Conservation (phyloP, 2,797 vertebrate species). For the Alca torda region DNA sequence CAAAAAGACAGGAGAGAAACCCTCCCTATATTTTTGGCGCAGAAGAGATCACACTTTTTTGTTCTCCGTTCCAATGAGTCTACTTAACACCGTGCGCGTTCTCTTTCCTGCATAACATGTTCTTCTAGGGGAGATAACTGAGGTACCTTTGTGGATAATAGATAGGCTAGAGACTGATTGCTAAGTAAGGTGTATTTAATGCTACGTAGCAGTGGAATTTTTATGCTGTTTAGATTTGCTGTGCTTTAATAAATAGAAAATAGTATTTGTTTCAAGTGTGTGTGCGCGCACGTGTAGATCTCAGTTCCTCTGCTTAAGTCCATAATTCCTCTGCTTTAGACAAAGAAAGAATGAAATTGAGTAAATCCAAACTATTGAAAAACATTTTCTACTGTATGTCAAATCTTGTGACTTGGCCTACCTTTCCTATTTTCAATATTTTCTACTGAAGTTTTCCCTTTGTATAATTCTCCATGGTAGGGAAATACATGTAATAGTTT, state of each 20-base stretch:
- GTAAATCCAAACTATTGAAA: neutral
- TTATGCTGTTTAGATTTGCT: neutral
- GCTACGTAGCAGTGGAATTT: neutral
- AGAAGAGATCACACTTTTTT: neutral
- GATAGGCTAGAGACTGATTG: neutral
- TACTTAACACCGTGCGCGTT: accelerated
- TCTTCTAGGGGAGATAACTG: neutral
- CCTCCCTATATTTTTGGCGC: accelerated
- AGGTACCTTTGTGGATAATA: neutral
- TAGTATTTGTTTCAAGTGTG: neutral
- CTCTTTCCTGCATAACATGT: neutral
- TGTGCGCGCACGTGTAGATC: neutral
- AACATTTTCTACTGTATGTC: neutral
- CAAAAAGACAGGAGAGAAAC: neutral
- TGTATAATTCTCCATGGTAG: neutral
- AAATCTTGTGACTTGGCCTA: neutral
- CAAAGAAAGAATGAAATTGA: neutral
- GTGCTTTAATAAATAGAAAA: neutral
- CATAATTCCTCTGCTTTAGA: neutral
- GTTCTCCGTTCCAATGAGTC: neutral
- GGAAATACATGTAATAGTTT: neutral
- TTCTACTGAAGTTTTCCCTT: neutral
- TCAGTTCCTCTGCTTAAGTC: neutral
- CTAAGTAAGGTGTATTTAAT: neutral
- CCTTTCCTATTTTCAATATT: neutral